phyloP scores from a whole-genome alignment of 2,888 invertebrate species.

The Danaus chrysippus region DNA sequence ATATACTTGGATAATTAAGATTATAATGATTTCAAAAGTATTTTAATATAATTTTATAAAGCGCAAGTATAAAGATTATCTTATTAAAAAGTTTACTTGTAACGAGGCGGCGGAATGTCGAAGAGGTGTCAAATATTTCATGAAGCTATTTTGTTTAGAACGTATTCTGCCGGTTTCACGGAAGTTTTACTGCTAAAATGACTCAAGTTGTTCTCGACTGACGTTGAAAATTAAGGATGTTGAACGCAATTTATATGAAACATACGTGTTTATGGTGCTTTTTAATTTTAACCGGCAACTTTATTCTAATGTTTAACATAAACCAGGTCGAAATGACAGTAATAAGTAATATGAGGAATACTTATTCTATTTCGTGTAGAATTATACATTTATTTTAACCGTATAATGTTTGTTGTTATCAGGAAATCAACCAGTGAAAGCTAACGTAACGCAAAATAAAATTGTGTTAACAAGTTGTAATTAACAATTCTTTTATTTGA shows the following conservation, averaged over 20 bases:
- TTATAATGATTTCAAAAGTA: not conserved
- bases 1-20: not conserved
- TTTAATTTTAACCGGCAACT: conserved; percentile 37
- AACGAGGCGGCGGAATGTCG: not conserved
- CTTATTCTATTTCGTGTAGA: too few species aligned
- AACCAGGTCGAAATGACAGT: not conserved
- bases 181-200: conserved; percentile 50
- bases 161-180: conserved; percentile 44
- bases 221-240: conserved; percentile 49
- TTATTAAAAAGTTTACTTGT: conserved; percentile 5
- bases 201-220: conserved; percentile 54
- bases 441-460: not conserved
- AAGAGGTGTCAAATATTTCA: conserved; percentile 50
- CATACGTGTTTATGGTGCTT: conserved; percentile 40
- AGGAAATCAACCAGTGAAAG: not conserved
- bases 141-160: conserved; percentile 39
- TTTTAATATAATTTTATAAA: conserved; percentile 4
- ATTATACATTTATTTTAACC: too few species aligned
- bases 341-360: not conserved
- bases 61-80: not conserved
- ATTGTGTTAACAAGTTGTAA: not conserved
- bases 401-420: too few species aligned
- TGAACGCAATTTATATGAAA: conserved; percentile 48
- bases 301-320: conserved; percentile 27
- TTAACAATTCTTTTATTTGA: not conserved